Evolutionary conservation across 2,797 vertebrate genomes (phyloP).

Genomic region (Chaetophractus vellerosus): DNA sequence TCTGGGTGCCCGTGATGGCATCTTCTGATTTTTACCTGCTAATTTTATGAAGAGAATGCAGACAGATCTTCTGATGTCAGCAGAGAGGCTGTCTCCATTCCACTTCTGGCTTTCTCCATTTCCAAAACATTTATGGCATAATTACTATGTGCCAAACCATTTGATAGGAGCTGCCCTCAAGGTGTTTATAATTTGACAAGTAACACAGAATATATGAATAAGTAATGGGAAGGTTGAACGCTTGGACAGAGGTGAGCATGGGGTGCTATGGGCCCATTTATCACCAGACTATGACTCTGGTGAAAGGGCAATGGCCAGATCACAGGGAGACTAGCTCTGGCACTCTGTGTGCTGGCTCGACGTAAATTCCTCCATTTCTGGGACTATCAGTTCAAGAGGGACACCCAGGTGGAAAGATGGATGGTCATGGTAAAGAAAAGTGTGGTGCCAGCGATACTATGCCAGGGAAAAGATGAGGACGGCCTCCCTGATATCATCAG

Average conservation of each 20-base stretch:
- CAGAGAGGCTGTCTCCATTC: background rate
- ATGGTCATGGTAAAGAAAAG: background rate
- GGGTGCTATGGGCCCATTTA: background rate
- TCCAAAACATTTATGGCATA: constrained; percentile 38
- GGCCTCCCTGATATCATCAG: background rate
- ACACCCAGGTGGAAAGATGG: background rate
- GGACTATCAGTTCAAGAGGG: background rate
- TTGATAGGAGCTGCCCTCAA: background rate
- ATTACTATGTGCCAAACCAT: background rate
- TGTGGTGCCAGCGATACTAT: background rate
- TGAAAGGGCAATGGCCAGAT: background rate
- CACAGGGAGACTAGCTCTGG: background rate
- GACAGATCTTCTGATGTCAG: background rate
- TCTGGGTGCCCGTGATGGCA: background rate
- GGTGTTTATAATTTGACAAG: constrained; percentile 6
- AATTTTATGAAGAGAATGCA: constrained; percentile 27
- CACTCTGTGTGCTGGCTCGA: background rate
- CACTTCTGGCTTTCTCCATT: constrained; percentile 6
- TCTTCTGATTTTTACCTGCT: background rate
- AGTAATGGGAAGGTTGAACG: background rate
- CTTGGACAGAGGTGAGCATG: background rate
- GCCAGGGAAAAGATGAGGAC: background rate
- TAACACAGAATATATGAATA: background rate
- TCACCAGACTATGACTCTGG: background rate
- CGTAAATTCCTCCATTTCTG: background rate